Evolutionary conservation across 2,113 vertebrate species (phyloP), one percentile per base, ranked within the genome.

Genomic region (Camelus bactrianus): DNA sequence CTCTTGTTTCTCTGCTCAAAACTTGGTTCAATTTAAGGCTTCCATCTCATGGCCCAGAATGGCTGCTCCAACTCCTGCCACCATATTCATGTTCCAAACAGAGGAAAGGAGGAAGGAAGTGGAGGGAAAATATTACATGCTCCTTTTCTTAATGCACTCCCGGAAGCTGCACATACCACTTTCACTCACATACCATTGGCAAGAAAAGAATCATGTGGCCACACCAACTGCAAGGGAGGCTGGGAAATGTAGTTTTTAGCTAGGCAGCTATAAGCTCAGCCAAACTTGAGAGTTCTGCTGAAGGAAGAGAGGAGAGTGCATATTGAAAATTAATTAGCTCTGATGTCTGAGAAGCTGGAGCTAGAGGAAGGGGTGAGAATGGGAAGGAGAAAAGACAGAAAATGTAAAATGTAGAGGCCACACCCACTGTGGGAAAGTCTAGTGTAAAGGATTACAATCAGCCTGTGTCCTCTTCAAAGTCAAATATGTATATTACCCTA

Each of bases 1-100:
- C 60, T 69, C 38, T 30, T 65, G 24, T 50, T n/a, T 16, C 69
- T 89, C 56, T 84, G 56, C n/a, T 96, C 75, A 77, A 84, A 95
- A 42, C 22, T 32, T 35, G 54, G 20, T 14, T 77, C 76, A 48
- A 3, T 50, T 17, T 35, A 69, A 94, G 5, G 32, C 65, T 30
- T 67, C 64, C 30, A 35, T 26, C 70, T 93, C 69, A 54, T 54
- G 20, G 67, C 58, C 65, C 30, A 50, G 26, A 67, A n/a, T 82
- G 46, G 60, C 54, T 69, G 52, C 42, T 87, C 26, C 67, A 64
- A 38, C 80, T 80, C 73, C 9, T 86, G 54, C 58, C 46, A 75
- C 92, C 30, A 50, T 22, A 86, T 11, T 30, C 60, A 13, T 52
- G 35, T 60, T 24, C 56, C 76, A 60, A 81, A 52, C 8, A 91